phyloP scores from a whole-genome alignment of 2,888 invertebrate species.

The Eremobia ochroleuca region DNA sequence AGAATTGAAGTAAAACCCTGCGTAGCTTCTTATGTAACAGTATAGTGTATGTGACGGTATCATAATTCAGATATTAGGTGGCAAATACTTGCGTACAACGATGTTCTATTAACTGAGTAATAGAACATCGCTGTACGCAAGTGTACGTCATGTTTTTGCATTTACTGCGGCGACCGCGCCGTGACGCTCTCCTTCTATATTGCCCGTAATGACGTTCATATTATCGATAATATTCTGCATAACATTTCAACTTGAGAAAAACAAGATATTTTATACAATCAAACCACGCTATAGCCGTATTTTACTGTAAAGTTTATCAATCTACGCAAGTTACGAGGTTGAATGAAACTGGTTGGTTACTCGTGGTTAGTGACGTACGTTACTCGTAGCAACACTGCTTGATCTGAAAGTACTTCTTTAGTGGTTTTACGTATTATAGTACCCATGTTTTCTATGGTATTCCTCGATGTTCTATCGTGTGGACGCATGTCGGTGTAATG shows the following conservation, averaged over 20 bases:
- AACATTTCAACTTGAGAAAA: conserved; percentile 34
- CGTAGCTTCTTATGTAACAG: conserved; percentile 40
- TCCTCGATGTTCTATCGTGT: conserved; percentile 20
- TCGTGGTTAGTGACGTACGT: conserved; percentile 39
- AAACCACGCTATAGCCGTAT: conserved; percentile 18
- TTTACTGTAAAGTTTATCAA: conserved; percentile 18
- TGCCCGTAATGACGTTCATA: conserved; percentile 48
- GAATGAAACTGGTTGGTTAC: conserved; percentile 48
- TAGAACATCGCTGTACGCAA: conserved; percentile 15
- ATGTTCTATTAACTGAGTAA: too few species aligned
- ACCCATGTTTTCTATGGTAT: conserved; percentile 9
- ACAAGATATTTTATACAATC: conserved; percentile 29
- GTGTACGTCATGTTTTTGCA: conserved; percentile 54
- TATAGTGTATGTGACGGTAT: conserved; percentile 11
- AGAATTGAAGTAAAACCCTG: conserved; percentile 12
- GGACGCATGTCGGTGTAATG: conserved; percentile 24
- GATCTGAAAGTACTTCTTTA: conserved; percentile 20
- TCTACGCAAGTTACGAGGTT: conserved; percentile 16
- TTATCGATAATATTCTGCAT: conserved; percentile 27
- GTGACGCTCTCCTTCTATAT: conserved; percentile 38
- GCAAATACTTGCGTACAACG: too few species aligned
- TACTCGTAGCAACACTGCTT: background rate
- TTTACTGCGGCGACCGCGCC: conserved; percentile 9
- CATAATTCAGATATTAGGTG: conserved; percentile 38
- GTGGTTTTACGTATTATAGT: conserved; percentile 8